Evolutionary conservation across 2,113 vertebrate species (phyloP).

Genomic region (Elephas maximus): DNA sequence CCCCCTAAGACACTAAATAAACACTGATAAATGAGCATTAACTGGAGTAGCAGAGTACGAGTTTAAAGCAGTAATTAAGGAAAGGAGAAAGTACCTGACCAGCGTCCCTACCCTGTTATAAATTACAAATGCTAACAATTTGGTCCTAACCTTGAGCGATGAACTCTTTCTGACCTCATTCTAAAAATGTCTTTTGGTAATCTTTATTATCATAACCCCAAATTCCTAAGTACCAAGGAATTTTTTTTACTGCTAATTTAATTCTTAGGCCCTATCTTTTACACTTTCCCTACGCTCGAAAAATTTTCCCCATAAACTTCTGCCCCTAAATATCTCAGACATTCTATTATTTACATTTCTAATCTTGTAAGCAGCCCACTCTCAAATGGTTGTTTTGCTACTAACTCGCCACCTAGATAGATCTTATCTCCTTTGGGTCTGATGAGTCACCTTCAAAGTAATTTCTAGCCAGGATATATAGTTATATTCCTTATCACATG

Average conservation of each 20-base stretch:
- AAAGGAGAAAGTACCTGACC: neutral
- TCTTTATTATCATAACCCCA: constrained; percentile 37
- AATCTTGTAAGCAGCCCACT: neutral
- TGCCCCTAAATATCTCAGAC: constrained; percentile 29
- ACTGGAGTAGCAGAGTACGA: neutral
- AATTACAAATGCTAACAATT: neutral
- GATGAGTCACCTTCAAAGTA: constrained; percentile 49
- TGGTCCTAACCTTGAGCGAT: neutral
- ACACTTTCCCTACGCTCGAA: neutral
- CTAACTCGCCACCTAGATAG: neutral
- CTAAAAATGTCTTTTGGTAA: constrained; percentile 44
- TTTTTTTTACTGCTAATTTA: constrained; percentile 39
- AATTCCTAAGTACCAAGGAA: constrained; percentile 16
- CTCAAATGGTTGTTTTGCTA: neutral
- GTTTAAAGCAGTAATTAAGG: constrained; percentile 1
- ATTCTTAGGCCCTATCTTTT: neutral
- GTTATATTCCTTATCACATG: constrained; percentile 43
- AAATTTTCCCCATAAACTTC: neutral
- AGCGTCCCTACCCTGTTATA: constrained; percentile 12
- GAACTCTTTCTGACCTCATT: constrained; percentile 39
- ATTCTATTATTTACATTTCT: neutral
- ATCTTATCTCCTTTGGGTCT: constrained; percentile 32
- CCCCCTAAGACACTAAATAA: neutral
- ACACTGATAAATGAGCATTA: neutral
- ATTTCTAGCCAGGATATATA: neutral